Conservation (phyloP, 1,140 invertebrate genomes). For the Drosophila orosa region DNA sequence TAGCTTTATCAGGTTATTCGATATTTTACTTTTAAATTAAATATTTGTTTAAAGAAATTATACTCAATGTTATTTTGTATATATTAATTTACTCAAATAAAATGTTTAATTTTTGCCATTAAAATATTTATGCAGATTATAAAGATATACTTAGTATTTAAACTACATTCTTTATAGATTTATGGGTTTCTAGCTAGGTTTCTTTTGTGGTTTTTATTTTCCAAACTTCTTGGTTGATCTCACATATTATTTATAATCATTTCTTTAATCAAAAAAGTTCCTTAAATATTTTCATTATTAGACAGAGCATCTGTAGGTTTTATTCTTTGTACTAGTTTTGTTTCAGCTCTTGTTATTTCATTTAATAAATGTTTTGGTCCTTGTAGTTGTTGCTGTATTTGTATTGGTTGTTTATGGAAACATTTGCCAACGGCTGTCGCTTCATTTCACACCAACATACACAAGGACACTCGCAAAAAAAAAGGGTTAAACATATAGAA, state of each 20-base stretch:
- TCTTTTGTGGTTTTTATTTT: too few relatives aligned
- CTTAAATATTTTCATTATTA: neutral
- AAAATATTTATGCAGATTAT: too few relatives aligned
- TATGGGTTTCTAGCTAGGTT: too few relatives aligned
- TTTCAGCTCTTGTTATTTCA: slow-evolving; percentile 57
- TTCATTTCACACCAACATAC: slow-evolving; percentile 64
- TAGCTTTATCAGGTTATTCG: neutral
- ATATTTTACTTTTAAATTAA: neutral
- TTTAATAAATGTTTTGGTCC: slow-evolving; percentile 76
- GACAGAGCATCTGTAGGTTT: slow-evolving; percentile 25
- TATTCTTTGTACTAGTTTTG: slow-evolving; percentile 8
- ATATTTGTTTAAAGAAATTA: neutral
- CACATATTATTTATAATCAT: neutral
- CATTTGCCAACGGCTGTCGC: slow-evolving; percentile 78
- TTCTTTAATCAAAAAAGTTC: neutral
- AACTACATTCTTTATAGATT: too few relatives aligned
- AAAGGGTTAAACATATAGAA: neutral
- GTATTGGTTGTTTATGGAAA: slow-evolving; percentile 74
- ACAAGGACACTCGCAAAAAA: slow-evolving; percentile 17
- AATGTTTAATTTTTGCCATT: neutral
- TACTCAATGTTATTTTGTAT: neutral
- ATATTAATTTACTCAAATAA: neutral
- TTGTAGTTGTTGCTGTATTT: slow-evolving; percentile 36
- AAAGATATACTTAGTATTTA: too few relatives aligned
- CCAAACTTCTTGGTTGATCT: too few relatives aligned